Evolutionary conservation across 2,888 invertebrate genomes (phyloP), one percentile per base, ranked within the genome.

Genomic region (Microchrysa polita): DNA sequence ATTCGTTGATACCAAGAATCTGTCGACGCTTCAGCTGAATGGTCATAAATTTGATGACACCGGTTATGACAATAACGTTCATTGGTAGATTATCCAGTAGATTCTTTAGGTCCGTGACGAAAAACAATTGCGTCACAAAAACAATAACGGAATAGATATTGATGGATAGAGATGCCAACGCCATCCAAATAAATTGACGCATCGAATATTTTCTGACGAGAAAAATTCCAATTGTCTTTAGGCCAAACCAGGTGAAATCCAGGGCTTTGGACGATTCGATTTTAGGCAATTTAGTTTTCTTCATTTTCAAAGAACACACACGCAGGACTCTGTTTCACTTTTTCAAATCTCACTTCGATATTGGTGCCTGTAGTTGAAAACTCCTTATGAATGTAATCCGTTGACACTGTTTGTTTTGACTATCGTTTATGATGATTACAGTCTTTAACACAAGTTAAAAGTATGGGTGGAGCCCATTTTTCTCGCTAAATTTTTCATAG

Each of bases 71-170:
- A 10, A 18, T 7, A 9, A 42, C 20, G 42, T 63, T 63, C 61
- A 63, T 63, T 9, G 61, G 61, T 1, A 63, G 40, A 40, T 42
- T 63, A 7, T 34, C 18, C 18, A 63, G 20, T 16, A 63, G 18
- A 7, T 34, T 1, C 18, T 63, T 40, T 10, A 63, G 5, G 40
- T 40, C 16, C 7, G n/a, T 40, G 1, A 63, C 61, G 16, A 18
- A 63, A 23, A 63, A 63, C 10, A 63, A 1, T 18, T 63, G 61
- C 7, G 16, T 18, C 12, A 40, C n/a, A 20, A 42, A 63, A 12
- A n/a, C 16, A 2, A 63, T 2, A 9, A 16, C 5, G 7, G 42
- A n/a, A 10, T 22, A 18, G 10, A 34, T 4, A 16, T 40, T 63
- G 1, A 20, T n/a, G 7, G 18, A n/a, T 2, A 63, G 1, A n/a